Evolutionary conservation across 2,797 vertebrate species (phyloP).

Genomic region (Monodelphis domestica): DNA sequence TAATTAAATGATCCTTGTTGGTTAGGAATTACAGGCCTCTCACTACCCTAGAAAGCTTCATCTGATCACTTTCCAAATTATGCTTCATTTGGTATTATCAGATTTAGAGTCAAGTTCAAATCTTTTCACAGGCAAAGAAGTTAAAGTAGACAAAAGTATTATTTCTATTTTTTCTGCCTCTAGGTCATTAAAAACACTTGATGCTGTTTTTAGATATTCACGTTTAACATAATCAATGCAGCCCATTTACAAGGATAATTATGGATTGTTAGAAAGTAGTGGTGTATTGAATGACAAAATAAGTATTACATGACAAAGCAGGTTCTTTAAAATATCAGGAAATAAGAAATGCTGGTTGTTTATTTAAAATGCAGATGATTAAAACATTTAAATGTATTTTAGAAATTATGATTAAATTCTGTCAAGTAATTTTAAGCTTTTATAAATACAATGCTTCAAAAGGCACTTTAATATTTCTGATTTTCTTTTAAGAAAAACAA

Average conservation of each 20-base stretch:
- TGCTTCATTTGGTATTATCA: not conserved
- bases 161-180: conserved; percentile 15
- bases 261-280: conserved; percentile 48
- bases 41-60: not conserved
- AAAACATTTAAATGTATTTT: conserved; percentile 69
- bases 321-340: conserved; percentile 55
- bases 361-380: conserved; percentile 52
- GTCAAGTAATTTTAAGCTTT: conserved; percentile 61
- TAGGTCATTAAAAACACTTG: not conserved
- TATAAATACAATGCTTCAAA: conserved; percentile 34
- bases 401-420: conserved; percentile 59
- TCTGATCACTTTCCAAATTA: not conserved
- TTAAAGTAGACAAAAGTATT: conserved; percentile 1
- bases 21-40: not conserved
- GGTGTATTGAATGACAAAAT: conserved; percentile 12
- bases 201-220: conserved; percentile 39
- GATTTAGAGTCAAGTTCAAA: conserved; percentile 47
- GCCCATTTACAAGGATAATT: conserved; percentile 42
- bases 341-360: conserved; percentile 24
- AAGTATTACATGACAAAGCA: conserved; percentile 31
- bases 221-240: not conserved
- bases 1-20: not conserved
- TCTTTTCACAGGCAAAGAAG: conserved; percentile 1
- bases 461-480: conserved; percentile 48
- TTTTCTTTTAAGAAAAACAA: conserved; percentile 65